Conservation (phyloP, 2,797 vertebrate species). For the Limosa lapponica region DNA sequence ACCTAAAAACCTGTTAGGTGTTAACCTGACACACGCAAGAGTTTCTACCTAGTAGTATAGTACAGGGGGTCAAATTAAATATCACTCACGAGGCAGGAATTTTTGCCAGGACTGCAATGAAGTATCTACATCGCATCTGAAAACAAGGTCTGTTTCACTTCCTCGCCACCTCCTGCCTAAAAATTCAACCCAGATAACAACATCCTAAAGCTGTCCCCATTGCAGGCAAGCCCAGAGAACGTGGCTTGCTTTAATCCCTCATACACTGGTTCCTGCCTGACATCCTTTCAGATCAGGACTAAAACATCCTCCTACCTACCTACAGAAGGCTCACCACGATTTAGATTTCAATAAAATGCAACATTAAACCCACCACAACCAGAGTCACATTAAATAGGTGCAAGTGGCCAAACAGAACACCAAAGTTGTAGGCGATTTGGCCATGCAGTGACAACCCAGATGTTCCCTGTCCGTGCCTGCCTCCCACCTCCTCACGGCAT, state of each 20-base stretch:
- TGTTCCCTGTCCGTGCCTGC: background rate
- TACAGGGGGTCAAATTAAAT: background rate
- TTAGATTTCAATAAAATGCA: background rate
- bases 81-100: background rate
- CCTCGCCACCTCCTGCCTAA: background rate
- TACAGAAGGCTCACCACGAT: background rate
- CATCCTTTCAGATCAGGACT: background rate
- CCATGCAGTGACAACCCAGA: constrained; percentile 29
- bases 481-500: constrained; percentile 29
- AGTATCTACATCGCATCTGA: background rate
- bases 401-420: background rate
- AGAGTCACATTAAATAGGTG: background rate
- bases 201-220: background rate
- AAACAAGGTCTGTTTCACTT: background rate
- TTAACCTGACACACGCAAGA: no score
- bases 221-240: background rate
- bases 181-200: background rate
- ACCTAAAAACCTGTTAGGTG: background rate
- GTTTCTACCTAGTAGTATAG: no score
- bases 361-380: background rate
- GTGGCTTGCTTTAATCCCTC: rapidly evolving
- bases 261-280: background rate
- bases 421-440: background rate
- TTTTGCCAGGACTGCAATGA: background rate
- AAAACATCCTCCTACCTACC: background rate